These are phyloP conservation scores for Ennomos quercinarius DNA, from an alignment of 2,888 invertebrate species.

Conservation along the genomic window DNA sequence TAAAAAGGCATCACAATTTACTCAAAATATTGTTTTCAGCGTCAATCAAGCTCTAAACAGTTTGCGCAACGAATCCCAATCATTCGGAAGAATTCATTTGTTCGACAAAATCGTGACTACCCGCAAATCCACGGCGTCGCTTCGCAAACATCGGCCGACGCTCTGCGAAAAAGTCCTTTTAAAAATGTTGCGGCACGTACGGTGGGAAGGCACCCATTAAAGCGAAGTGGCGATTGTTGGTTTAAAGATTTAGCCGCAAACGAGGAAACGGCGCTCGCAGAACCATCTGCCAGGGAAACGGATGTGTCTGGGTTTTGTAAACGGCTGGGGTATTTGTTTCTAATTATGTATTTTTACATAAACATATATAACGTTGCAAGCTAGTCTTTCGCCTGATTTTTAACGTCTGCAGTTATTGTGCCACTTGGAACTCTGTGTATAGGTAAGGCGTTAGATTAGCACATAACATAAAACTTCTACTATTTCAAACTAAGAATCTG, in stretches of 20 bases:
- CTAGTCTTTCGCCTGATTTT: no score
- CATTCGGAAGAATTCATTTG: slow-evolving; percentile 77
- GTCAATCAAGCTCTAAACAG: slow-evolving; percentile 68
- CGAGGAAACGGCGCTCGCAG: slow-evolving; percentile 51
- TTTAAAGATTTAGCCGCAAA: slow-evolving; percentile 79
- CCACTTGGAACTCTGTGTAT: no score
- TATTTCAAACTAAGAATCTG: no score
- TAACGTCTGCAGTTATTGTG: no score
- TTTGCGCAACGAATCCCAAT: slow-evolving; percentile 73
- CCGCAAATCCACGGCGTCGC: slow-evolving; percentile 57
- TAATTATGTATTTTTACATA: no score
- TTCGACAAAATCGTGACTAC: slow-evolving; percentile 77
- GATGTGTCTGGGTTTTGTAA: slow-evolving; percentile 23
- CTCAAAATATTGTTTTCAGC: slow-evolving; percentile 43
- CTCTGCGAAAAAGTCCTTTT: slow-evolving; percentile 84
- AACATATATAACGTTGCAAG: no score
- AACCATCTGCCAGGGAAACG: slow-evolving; percentile 20
- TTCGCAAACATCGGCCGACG: slow-evolving; percentile 72
- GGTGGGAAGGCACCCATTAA: slow-evolving; percentile 81
- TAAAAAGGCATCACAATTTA: not conserved
- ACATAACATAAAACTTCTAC: no score
- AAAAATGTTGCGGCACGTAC: slow-evolving; percentile 85
- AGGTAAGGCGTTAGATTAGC: no score
- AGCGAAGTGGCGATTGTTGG: slow-evolving; percentile 81
- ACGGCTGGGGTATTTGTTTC: slow-evolving; percentile 10